Conservation (phyloP, 2,113 vertebrate species). For the Rutilus rutilus region DNA sequence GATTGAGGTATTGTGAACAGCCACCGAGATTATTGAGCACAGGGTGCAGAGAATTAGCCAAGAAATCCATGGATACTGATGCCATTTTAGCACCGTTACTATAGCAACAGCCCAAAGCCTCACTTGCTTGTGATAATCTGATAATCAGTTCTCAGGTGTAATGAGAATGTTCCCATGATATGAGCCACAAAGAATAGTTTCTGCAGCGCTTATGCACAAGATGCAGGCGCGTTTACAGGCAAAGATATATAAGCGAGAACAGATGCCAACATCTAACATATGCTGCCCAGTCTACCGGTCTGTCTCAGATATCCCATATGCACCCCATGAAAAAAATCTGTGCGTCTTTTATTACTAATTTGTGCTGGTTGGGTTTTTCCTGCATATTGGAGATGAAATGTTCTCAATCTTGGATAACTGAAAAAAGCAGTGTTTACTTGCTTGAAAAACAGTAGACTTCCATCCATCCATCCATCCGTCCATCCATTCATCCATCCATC, state of each 20-base stretch:
- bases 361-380: background rate
- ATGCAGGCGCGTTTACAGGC: background rate
- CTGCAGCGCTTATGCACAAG: background rate
- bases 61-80: slow-evolving; percentile 38
- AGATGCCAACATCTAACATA: background rate
- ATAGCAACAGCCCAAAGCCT: slow-evolving; percentile 51
- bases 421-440: background rate
- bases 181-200: background rate
- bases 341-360: background rate
- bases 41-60: slow-evolving; percentile 11
- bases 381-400: background rate
- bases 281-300: background rate
- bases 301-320: background rate
- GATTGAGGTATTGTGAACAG: background rate
- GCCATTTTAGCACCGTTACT: slow-evolving; percentile 16
- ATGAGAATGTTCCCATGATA: slow-evolving; percentile 35
- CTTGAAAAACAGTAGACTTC: background rate
- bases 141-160: slow-evolving; percentile 44
- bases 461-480: too few relatives aligned
- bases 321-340: background rate
- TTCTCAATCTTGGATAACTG: background rate
- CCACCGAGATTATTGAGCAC: background rate
- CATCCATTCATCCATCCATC: too few relatives aligned
- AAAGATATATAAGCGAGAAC: background rate
- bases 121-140: slow-evolving; percentile 40